These are phyloP conservation scores for Morone saxatilis DNA, from an alignment of 2,113 vertebrate species.

Conservation along the genomic window DNA sequence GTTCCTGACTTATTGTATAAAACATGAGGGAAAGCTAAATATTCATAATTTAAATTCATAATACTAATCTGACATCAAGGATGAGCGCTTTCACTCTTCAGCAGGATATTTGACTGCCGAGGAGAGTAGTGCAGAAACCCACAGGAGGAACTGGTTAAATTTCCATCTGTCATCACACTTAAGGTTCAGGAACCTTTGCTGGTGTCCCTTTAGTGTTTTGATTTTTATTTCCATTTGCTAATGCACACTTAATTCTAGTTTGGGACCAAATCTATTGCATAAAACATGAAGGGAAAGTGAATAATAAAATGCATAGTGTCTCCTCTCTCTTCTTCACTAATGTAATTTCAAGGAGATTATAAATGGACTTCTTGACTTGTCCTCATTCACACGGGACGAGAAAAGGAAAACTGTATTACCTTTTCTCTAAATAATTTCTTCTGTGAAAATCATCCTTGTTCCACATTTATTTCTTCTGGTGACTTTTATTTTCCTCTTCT, in stretches of 20 bases:
- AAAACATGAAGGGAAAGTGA: conserved; percentile 35
- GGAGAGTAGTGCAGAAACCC: background rate
- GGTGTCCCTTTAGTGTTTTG: background rate
- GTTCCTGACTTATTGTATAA: conserved; percentile 13
- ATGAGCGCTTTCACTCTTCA: background rate
- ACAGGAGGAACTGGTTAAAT: background rate
- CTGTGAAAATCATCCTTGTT: background rate
- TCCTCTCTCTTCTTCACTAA: background rate
- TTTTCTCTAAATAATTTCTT: background rate
- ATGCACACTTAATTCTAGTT: conserved; percentile 10
- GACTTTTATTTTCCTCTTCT: background rate
- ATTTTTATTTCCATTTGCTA: background rate
- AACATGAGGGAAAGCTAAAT: conserved; percentile 21
- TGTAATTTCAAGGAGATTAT: rapidly evolving
- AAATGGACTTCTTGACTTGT: background rate
- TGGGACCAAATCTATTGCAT: conserved; percentile 4
- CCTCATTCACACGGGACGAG: background rate
- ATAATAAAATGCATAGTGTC: conserved; percentile 7
- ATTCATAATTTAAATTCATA: conserved; percentile 12
- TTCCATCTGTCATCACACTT: background rate
- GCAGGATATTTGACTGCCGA: background rate
- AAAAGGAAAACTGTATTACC: background rate
- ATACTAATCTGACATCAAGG: background rate
- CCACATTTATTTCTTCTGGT: background rate
- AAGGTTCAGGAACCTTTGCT: background rate